phyloP scores from a whole-genome alignment of 2,888 invertebrate genomes.

The Tipula vernalis region DNA sequence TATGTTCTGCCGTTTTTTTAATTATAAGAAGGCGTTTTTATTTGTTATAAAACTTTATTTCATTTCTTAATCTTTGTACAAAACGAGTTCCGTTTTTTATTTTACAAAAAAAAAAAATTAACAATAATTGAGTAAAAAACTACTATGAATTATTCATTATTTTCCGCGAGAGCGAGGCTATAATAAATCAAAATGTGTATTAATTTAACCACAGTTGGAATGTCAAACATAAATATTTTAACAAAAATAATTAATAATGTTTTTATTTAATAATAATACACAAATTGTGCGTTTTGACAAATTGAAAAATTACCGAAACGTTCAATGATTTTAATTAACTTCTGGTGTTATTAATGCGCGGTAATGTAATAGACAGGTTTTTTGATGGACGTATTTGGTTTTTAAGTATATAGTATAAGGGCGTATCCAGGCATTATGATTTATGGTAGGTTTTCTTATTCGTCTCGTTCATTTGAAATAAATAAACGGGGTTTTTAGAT shows the following conservation, averaged over 20 bases:
- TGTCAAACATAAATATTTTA: neutral
- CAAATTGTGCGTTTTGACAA: neutral
- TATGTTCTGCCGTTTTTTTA: neutral
- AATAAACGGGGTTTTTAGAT: no score
- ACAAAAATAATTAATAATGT: neutral
- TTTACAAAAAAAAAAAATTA: neutral
- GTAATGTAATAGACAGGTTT: neutral
- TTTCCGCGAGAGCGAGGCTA: neutral
- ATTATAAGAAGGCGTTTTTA: neutral
- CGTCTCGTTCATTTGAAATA: no score
- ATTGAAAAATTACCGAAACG: neutral
- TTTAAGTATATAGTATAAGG: neutral
- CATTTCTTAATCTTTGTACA: neutral
- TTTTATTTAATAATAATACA: neutral
- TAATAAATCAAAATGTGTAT: neutral
- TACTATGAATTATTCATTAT: neutral
- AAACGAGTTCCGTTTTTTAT: neutral
- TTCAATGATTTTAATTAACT: neutral
- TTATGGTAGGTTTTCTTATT: no score
- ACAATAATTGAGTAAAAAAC: neutral
- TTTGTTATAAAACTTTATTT: neutral
- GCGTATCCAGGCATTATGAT: neutral
- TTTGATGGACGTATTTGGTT: neutral
- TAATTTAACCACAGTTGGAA: neutral
- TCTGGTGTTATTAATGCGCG: neutral